These are phyloP conservation scores for Clusia tigrina DNA, from an alignment of 2,888 invertebrate species.

Conservation along the genomic window DNA sequence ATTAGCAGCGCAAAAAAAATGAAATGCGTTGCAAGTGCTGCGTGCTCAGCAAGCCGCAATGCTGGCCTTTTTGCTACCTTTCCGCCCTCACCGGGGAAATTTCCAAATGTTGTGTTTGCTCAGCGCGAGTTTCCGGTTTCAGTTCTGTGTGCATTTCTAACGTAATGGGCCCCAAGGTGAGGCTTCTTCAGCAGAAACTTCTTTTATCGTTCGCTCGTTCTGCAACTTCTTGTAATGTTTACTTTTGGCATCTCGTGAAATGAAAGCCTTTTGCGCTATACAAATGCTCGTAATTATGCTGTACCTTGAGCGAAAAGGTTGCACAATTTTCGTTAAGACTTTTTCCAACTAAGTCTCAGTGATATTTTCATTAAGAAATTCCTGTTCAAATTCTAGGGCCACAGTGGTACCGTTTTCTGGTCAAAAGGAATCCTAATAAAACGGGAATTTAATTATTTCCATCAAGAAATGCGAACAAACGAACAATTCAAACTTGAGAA, in stretches of 20 bases:
- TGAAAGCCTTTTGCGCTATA: not conserved
- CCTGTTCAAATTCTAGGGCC: conserved; percentile 21
- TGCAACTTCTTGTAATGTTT: not conserved
- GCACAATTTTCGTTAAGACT: not conserved
- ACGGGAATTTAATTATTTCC: conserved; percentile 25
- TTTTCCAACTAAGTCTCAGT: conserved; percentile 12
- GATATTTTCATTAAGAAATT: conserved; percentile 31
- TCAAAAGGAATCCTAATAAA: conserved; percentile 10
- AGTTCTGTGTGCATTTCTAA: not conserved
- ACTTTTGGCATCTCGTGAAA: no score
- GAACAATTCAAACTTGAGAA: no score
- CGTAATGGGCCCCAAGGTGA: not conserved
- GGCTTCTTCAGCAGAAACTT: not conserved
- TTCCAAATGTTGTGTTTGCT: no score
- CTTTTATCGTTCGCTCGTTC: not conserved
- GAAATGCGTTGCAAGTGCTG: no score
- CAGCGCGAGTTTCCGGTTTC: not conserved
- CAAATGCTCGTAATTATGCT: conserved; percentile 1
- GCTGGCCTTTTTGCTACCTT: no score
- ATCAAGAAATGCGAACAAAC: conserved; percentile 15
- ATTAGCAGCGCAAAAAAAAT: no score
- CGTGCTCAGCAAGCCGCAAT: no score
- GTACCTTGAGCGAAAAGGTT: not conserved
- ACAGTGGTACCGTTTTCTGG: not conserved
- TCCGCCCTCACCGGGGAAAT: no score